phyloP scores from a whole-genome alignment of 2,888 invertebrate genomes.

The Andrena bicolor region DNA sequence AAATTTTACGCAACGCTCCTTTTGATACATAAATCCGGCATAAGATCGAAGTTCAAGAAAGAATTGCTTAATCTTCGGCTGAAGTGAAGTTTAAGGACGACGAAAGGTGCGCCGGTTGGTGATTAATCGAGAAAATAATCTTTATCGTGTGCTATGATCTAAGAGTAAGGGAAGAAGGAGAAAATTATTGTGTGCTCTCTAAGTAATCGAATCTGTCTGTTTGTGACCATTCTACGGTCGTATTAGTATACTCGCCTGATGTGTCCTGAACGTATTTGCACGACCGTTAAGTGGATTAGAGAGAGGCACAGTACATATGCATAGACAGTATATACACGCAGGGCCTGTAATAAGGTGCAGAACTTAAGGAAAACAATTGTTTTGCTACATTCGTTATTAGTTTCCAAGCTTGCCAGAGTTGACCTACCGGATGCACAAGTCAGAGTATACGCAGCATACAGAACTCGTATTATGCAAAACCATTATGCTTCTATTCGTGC shows the following conservation, averaged over 20 bases:
- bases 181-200: constrained; percentile 36
- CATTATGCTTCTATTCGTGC: constrained; percentile 52
- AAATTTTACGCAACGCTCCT: too few relatives aligned
- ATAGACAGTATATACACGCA: constrained; percentile 12
- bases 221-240: constrained; percentile 29
- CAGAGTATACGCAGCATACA: constrained; percentile 2
- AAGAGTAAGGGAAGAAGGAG: constrained; percentile 11
- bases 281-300: constrained; percentile 36
- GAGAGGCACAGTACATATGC: constrained; percentile 3
- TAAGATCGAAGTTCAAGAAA: background rate
- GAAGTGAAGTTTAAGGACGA: background rate
- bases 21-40: too few relatives aligned
- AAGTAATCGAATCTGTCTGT: constrained; percentile 38
- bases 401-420: constrained; percentile 52
- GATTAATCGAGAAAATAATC: constrained; percentile 1
- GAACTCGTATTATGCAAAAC: constrained; percentile 36
- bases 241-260: constrained; percentile 60
- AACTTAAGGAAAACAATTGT: constrained; percentile 48
- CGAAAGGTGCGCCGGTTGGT: constrained; percentile 40
- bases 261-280: constrained; percentile 42
- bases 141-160: constrained; percentile 32
- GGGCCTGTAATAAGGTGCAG: constrained; percentile 52
- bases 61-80: background rate
- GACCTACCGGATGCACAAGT: constrained; percentile 49
- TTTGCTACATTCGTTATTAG: constrained; percentile 31